phyloP scores from a whole-genome alignment of 2,888 invertebrate genomes.

The Mythimna albipuncta region DNA sequence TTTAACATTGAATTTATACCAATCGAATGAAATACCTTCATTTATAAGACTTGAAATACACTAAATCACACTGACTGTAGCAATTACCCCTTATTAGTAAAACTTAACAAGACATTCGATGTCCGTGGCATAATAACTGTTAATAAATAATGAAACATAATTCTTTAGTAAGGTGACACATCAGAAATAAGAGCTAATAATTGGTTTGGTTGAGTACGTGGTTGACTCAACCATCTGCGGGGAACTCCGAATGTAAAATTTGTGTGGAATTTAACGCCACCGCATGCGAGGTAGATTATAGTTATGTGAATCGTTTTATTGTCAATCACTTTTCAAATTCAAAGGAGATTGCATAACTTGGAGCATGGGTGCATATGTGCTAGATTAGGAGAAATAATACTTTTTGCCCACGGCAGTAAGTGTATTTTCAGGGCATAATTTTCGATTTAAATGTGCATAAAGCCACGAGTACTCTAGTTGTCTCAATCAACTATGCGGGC shows the following conservation, averaged over 20 bases:
- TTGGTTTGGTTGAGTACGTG: conserved; percentile 9
- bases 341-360: background rate
- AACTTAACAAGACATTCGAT: conserved; percentile 26
- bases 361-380: no score
- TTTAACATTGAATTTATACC: conserved; percentile 27
- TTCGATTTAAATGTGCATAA: background rate
- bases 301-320: no score
- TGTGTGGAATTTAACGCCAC: background rate
- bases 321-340: background rate
- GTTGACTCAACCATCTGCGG: background rate
- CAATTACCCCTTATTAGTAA: conserved; percentile 35
- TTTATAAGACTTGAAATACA: conserved; percentile 17
- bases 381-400: background rate
- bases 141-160: conserved; percentile 19
- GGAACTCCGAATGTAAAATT: background rate
- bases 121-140: conserved; percentile 40
- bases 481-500: background rate
- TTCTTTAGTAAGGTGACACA: conserved; percentile 33
- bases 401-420: background rate
- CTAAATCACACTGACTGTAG: conserved; percentile 27
- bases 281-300: background rate
- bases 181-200: conserved; percentile 63
- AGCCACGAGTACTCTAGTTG: background rate
- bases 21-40: conserved; percentile 19
- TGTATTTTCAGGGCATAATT: background rate